Conservation (phyloP, 2,797 vertebrate species). For the Dryobates pubescens region DNA sequence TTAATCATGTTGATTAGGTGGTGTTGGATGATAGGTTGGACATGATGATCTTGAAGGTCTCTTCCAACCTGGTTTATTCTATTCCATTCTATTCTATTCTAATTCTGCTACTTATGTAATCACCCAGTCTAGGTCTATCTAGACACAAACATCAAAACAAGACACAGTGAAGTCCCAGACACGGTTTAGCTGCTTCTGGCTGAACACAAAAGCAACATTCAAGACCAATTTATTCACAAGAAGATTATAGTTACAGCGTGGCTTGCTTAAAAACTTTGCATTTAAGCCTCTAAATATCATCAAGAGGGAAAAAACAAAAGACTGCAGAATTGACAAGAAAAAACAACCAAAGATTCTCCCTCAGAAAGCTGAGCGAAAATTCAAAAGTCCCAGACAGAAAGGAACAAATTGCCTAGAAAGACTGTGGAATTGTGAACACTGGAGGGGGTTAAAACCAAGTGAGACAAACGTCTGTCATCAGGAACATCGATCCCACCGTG, state of each 20-base stretch:
- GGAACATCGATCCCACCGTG: not conserved
- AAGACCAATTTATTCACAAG: not conserved
- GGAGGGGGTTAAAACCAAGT: not conserved
- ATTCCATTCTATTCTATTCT: no score
- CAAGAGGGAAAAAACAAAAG: not conserved
- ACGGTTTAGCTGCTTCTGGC: not conserved
- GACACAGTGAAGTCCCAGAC: not conserved
- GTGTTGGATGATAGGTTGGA: no score
- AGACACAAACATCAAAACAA: not conserved
- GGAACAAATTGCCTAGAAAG: not conserved
- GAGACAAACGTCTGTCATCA: not conserved
- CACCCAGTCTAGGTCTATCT: not conserved
- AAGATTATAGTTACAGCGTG: not conserved
- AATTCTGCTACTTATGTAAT: conserved; percentile 30
- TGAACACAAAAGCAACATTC: not conserved
- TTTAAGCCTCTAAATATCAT: not conserved
- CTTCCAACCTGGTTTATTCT: no score
- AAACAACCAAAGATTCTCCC: not conserved
- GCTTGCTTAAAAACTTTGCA: not conserved
- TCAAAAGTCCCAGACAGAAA: accelerated
- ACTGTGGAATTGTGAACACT: accelerated
- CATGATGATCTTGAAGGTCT: no score
- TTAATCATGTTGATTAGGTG: not conserved
- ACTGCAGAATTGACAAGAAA: not conserved
- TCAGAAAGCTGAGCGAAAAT: not conserved